Conservation (phyloP, 2,797 vertebrate genomes). For the Euphonia xanthogaster region DNA sequence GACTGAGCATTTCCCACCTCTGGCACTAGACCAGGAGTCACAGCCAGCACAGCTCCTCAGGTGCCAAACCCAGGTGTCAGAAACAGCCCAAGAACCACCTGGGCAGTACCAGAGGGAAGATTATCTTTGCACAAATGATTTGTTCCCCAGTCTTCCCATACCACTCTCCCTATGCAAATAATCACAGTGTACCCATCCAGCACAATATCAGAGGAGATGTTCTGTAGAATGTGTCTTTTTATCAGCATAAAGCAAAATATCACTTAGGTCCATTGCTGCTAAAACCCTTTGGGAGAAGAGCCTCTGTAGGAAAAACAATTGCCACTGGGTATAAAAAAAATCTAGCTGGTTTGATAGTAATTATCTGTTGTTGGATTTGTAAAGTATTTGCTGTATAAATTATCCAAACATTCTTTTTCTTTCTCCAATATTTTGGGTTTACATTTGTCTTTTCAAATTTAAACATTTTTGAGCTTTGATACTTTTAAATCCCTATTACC, state of each 20-base stretch:
- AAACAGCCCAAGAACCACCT: not conserved
- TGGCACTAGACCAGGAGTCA: fast-evolving
- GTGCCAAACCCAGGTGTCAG: not conserved
- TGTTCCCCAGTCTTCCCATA: not conserved
- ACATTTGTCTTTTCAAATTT: not conserved
- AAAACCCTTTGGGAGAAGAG: not conserved
- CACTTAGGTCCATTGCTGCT: not conserved
- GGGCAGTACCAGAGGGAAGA: fast-evolving
- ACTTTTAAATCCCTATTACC: not conserved
- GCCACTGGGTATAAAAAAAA: not conserved
- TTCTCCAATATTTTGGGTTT: not conserved
- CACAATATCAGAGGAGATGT: not conserved
- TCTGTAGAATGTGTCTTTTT: not conserved
- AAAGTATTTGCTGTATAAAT: not conserved
- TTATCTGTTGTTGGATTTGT: not conserved
- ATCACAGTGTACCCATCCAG: fast-evolving
- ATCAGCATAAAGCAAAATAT: not conserved
- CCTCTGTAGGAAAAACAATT: not conserved
- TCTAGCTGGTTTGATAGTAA: not conserved
- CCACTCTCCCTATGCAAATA: not conserved
- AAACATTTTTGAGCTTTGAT: constrained; percentile 22
- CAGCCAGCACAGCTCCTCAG: not conserved
- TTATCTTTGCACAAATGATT: not conserved
- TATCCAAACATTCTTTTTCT: not conserved
- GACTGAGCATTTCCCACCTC: fast-evolving